Evolutionary conservation across 2,113 vertebrate species (phyloP).

Genomic region (Sebastes fasciatus): DNA sequence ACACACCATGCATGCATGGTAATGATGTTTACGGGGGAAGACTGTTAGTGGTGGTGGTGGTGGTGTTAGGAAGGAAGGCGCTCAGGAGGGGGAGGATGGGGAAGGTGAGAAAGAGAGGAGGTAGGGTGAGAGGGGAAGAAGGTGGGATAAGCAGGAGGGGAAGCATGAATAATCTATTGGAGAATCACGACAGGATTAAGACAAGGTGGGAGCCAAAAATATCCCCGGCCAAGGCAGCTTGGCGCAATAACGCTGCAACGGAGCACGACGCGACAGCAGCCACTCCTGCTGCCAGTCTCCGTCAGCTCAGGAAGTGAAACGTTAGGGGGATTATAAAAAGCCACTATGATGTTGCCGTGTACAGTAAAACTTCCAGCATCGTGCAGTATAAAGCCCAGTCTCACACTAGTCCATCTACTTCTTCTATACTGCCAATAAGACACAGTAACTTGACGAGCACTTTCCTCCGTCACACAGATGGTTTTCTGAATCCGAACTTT

Average conservation of each 20-base stretch:
- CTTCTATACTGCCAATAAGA: neutral
- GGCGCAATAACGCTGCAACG: slow-evolving; percentile 58
- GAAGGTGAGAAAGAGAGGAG: slow-evolving; percentile 13
- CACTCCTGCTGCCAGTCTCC: slow-evolving; percentile 65
- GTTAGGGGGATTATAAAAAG: slow-evolving; percentile 52
- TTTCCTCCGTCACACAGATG: neutral
- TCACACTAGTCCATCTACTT: neutral
- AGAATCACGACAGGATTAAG: slow-evolving; percentile 75
- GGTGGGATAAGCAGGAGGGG: slow-evolving; percentile 37
- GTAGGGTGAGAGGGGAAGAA: neutral
- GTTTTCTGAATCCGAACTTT: neutral
- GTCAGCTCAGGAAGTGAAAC: slow-evolving; percentile 54
- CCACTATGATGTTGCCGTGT: slow-evolving; percentile 29
- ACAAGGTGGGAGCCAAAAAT: slow-evolving; percentile 77
- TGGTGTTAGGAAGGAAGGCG: slow-evolving; percentile 9
- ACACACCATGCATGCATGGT: neutral
- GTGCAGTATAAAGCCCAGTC: neutral
- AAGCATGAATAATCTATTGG: slow-evolving; percentile 74
- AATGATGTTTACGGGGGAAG: slow-evolving; percentile 30
- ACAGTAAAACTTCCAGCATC: slow-evolving; percentile 40
- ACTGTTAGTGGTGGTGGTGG: slow-evolving; percentile 3
- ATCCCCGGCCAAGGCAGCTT: slow-evolving; percentile 60
- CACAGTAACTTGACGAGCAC: neutral
- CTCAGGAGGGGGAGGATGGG: slow-evolving; percentile 21
- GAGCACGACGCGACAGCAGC: slow-evolving; percentile 65